These are phyloP conservation scores for Gnathonemus longibarbis DNA, from an alignment of 2,113 vertebrate species.

Conservation along the genomic window DNA sequence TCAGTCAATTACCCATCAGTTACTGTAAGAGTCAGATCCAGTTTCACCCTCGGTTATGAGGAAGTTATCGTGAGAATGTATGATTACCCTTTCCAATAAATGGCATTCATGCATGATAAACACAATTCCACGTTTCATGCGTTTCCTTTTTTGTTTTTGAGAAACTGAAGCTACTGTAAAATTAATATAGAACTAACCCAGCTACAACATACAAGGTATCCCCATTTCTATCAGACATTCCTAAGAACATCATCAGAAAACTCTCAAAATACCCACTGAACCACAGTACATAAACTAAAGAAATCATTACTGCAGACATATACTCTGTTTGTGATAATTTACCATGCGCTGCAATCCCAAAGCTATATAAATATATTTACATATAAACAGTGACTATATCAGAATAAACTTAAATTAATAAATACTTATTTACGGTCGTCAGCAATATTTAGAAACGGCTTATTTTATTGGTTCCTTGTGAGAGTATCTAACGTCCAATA, in stretches of 20 bases:
- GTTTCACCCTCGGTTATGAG: background rate
- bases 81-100: background rate
- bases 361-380: background rate
- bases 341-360: background rate
- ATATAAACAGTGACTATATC: background rate
- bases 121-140: background rate
- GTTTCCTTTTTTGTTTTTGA: background rate
- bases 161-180: background rate
- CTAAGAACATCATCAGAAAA: background rate
- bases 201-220: background rate
- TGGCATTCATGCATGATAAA: background rate
- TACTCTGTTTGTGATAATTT: background rate
- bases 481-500: conserved; percentile 25
- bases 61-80: conserved; percentile 5
- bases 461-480: background rate
- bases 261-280: background rate
- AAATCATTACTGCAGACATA: background rate
- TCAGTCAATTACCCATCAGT: background rate
- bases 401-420: background rate
- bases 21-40: background rate
- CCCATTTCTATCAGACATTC: background rate
- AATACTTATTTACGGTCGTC: background rate
- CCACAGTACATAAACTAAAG: background rate
- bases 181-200: background rate
- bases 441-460: background rate